phyloP scores from a whole-genome alignment of 2,797 vertebrate species.

The Tragopan temminckii region DNA sequence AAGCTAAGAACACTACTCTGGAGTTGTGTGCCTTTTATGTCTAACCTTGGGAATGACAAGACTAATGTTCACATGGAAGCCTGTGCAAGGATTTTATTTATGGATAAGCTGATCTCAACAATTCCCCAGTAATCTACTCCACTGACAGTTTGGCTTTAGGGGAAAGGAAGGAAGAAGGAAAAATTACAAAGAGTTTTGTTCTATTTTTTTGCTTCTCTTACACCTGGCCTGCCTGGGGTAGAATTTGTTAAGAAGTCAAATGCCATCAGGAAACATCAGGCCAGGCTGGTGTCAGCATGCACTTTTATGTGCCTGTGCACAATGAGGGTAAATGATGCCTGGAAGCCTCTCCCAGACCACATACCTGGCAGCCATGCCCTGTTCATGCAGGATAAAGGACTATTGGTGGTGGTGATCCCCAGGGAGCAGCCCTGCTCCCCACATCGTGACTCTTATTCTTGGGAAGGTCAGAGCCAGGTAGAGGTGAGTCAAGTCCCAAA shows the following conservation, averaged over 20 bases:
- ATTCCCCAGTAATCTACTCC: not conserved
- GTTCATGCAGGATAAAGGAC: rapidly evolving
- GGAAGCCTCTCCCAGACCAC: not conserved
- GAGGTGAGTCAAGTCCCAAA: not conserved
- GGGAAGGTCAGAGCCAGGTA: not conserved
- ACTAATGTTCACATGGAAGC: not conserved
- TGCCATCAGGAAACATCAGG: not conserved
- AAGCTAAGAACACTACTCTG: not conserved
- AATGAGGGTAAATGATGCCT: not conserved
- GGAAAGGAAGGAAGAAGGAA: not conserved
- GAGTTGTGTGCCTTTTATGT: not conserved
- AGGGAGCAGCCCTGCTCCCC: not conserved
- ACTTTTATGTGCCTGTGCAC: not conserved
- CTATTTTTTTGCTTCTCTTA: not conserved
- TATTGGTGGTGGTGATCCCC: not conserved
- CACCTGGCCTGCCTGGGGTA: not conserved
- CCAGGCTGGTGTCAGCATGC: not conserved
- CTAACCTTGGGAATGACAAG: not conserved
- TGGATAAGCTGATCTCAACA: not conserved
- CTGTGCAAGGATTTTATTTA: conserved; percentile 2
- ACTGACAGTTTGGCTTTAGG: not conserved
- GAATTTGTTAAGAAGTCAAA: not conserved
- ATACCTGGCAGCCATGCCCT: not conserved
- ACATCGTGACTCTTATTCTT: not conserved
- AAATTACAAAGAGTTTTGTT: not conserved